A percentile compares a stretch with the other conserved stretches of the same genome.
phyloP scores from a whole-genome alignment of 1,140 invertebrate species.

The Caenorhabditis remanei region DNA sequence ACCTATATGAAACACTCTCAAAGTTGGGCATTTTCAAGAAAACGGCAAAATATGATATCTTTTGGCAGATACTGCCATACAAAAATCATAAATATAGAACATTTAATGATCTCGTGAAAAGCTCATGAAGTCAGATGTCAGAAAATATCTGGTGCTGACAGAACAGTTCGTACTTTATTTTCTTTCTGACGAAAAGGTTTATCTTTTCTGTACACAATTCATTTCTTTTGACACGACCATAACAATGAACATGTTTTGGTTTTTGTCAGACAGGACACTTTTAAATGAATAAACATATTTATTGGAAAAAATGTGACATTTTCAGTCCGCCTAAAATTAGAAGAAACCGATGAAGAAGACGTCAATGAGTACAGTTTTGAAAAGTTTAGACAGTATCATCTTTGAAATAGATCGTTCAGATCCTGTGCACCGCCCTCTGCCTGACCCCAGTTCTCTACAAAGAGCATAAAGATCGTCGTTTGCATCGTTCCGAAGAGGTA shows the following conservation, averaged over 20 bases:
- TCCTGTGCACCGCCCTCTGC: conserved; percentile 24
- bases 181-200: background rate
- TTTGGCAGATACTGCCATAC: too few relatives aligned
- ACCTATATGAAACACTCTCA: too few relatives aligned
- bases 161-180: background rate
- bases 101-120: too few relatives aligned
- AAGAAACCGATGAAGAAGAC: background rate
- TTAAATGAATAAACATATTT: conserved; percentile 23
- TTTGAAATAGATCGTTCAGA: conserved; percentile 5
- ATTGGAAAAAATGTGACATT: conserved; percentile 4
- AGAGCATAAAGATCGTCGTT: conserved; percentile 21
- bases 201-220: conserved; percentile 14
- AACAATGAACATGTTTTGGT: background rate
- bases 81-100: too few relatives aligned
- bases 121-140: too few relatives aligned
- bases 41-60: too few relatives aligned
- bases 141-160: background rate
- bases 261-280: background rate
- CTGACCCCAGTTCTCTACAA: conserved; percentile 12
- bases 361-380: background rate
- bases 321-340: background rate
- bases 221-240: background rate
- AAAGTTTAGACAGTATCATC: background rate
- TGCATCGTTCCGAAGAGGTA: conserved; percentile 35
- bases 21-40: too few relatives aligned